Percentiles rank a stretch among this genome's conserved stretches.
Conservation (phyloP, 2,888 invertebrate genomes). For the Nephrocerus scutellatus region DNA sequence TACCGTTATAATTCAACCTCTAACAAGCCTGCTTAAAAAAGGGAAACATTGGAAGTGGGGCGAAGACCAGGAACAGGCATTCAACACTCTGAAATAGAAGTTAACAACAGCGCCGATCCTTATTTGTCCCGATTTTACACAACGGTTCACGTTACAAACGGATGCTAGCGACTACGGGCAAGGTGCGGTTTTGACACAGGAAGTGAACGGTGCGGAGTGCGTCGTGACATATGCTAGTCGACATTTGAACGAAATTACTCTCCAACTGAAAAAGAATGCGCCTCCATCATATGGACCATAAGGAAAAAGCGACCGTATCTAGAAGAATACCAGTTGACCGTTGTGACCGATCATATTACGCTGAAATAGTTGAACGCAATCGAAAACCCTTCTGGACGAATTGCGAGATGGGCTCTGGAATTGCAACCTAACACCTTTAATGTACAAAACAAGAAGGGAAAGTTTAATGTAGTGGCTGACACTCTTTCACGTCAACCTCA, state of each 20-base stretch:
- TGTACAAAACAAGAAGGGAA: not conserved
- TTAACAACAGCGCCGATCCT: not conserved
- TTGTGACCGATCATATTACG: not conserved
- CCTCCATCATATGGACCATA: not conserved
- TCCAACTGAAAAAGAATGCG: not conserved
- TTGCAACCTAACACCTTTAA: not conserved
- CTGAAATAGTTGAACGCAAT: not conserved
- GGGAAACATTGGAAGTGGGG: not conserved
- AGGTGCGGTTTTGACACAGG: not conserved
- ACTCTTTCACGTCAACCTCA: not conserved
- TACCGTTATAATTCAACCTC: not conserved
- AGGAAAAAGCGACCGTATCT: not conserved
- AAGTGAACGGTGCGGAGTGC: not conserved
- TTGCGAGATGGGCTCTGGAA: constrained; percentile 6
- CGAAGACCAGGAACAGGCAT: not conserved
- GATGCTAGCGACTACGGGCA: not conserved
- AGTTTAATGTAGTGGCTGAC: not conserved
- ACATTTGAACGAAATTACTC: not conserved
- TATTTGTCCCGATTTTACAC: too few species aligned
- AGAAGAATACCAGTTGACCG: not conserved
- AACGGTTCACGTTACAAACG: too few species aligned
- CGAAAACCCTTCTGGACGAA: constrained; percentile 6
- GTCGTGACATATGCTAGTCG: not conserved
- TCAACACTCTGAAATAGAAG: not conserved
- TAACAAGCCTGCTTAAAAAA: not conserved